phyloP scores from a whole-genome alignment of 2,797 vertebrate genomes.

The Synanceia verrucosa region DNA sequence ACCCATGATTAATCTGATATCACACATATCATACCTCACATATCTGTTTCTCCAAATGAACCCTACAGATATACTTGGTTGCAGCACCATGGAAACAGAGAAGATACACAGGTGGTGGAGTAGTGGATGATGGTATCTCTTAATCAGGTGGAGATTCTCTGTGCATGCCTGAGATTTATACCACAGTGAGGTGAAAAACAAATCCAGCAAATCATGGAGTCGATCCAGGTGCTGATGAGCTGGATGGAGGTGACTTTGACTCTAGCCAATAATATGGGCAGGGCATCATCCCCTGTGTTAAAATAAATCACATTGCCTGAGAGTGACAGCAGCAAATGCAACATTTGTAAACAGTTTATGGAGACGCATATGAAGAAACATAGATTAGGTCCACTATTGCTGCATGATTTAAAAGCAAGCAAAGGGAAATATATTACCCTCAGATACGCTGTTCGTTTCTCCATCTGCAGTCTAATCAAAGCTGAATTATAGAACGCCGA shows the following conservation, averaged over 20 bases:
- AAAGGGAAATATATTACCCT: conserved; percentile 33
- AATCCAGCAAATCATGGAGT: conserved; percentile 14
- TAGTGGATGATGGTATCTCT: not conserved
- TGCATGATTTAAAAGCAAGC: conserved; percentile 37
- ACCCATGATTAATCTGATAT: not conserved
- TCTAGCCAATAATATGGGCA: conserved; percentile 5
- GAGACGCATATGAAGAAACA: not conserved
- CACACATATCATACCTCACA: not conserved
- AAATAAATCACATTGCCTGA: conserved; percentile 36
- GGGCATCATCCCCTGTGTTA: conserved; percentile 35
- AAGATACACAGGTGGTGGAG: not conserved
- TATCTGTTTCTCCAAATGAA: not conserved
- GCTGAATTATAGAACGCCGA: conserved; percentile 58
- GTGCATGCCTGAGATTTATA: conserved; percentile 9
- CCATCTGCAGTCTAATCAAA: conserved; percentile 64
- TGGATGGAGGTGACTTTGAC: conserved; percentile 31
- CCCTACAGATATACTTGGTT: not conserved
- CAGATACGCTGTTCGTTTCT: conserved; percentile 39
- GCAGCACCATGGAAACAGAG: not conserved
- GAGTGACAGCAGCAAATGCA: conserved; percentile 20
- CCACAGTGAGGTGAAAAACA: conserved; percentile 10
- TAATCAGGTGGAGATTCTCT: not conserved
- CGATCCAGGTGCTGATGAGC: conserved; percentile 19
- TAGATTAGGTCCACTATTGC: conserved; percentile 28
- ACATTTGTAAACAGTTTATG: conserved; percentile 44